Base-by-base conservation (phyloP, 2,888 invertebrate species). In the Hirtodrosophila alboralis region DNA sequence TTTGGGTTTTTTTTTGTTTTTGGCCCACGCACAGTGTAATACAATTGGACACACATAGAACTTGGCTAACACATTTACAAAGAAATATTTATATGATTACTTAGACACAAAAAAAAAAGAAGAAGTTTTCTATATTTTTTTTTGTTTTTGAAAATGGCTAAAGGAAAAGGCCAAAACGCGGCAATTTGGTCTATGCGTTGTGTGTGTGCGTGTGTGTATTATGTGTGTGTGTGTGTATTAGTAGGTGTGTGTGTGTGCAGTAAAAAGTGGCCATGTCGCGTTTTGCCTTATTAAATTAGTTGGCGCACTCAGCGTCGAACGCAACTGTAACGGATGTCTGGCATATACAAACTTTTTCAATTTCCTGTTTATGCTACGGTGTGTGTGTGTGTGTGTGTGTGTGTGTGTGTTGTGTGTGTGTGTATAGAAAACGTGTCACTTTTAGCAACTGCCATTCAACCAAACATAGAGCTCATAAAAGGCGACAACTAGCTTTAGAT, bases 221-320 rank as follows among this genome's bases (percentile, higher is more conserved):
- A 12, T 30, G 18, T 43, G 12, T 37, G 40, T 44, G 48, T 57
- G 23, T 54, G 43, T 40, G 28, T 33, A 33, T 51, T 9, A 36
- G 10, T 28, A 36, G 48, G 34, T 54, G 23, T 40, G 38, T 53
- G 48, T 40, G 44, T 54, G 16, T 31, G 54, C 27, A 28, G 45
- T 65, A 53, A 81, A 78, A 84, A 78, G 66, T 80, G 62, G 77
- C 76, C 70, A 79, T 70, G 80, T 74, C 74, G 61, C 70, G 65
- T 36, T n/a, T n/a, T 76, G 64, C 74, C 73, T 83, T 83, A 80
- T 85, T 80, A 76, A 80, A 84, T 80, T 85, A 85, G 80, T 79
- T 64, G 70, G 67, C 70, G 59, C 86, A 75, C 84, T 80, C 73
- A 70, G 45, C 52, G 64, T 56, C 48, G 47, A 49, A 58, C 62